phyloP scores from a whole-genome alignment of 2,888 invertebrate genomes.

The Hedychridium roseum region DNA sequence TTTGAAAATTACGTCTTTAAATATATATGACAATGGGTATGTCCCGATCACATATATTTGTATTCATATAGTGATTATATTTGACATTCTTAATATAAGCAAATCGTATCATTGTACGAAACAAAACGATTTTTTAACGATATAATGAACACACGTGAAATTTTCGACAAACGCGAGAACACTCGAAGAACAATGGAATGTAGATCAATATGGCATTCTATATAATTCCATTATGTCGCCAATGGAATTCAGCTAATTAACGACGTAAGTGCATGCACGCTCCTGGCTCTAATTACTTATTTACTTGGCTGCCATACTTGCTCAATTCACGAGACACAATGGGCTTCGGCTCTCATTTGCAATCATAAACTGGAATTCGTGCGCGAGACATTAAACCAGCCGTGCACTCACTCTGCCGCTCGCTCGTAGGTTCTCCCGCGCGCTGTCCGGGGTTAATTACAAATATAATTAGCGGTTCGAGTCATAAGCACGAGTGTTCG shows the following conservation, averaged over 20 bases:
- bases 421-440: constrained; percentile 7
- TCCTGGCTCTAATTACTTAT: constrained; percentile 39
- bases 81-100: no score
- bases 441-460: constrained; percentile 50
- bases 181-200: no score
- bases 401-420: constrained; percentile 1
- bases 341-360: constrained; percentile 42
- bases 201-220: no score
- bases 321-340: constrained; percentile 40
- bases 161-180: no score
- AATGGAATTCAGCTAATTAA: constrained; percentile 38
- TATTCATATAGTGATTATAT: no score
- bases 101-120: no score
- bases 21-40: no score
- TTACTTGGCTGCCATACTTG: constrained; percentile 39
- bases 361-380: constrained; percentile 49
- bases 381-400: constrained; percentile 45
- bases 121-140: no score
- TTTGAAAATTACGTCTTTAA: no score
- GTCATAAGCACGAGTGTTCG: constrained; percentile 47
- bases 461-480: constrained; percentile 55
- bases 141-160: no score
- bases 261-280: constrained; percentile 39
- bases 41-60: no score
- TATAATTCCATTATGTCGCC: constrained; percentile 29